Base-by-base conservation (phyloP, 2,888 invertebrate genomes). In the Thecocarcelia acutangulata region DNA sequence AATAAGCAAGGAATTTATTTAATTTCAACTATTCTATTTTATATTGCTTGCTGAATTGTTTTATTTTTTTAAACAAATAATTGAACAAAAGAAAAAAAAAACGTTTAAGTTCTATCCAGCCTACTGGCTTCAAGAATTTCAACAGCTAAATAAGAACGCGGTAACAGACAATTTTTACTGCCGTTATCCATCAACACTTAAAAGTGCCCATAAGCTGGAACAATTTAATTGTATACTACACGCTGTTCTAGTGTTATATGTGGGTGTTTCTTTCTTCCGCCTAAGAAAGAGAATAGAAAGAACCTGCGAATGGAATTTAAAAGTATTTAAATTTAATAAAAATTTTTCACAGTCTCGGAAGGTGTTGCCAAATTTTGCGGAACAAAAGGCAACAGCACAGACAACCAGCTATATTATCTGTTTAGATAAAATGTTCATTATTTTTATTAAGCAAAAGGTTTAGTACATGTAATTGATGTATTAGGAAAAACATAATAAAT, bases 181-280 rank as follows among this genome's bases (percentile, higher is more conserved):
- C 8, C 21, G 54, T 42, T 15, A n/a, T 19, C 33, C 28, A n/a
- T 64, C 42, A 44, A 52, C 44, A 56, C 46, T 64, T 75, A 44
- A 64, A 48, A 74, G 68, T 69, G 68, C 69, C 73, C 73, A 78
- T 74, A 70, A 82, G 78, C 58, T 78, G 73, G 73, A 78, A 82
- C 69, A 69, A 82, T 78, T 78, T 82, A 82, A 82, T 82, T 82
- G 73, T 69, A 74, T 56, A 52, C 40, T 59, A 21, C 54, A 58
- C 50, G 63, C 74, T 19, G 73, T 74, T 69, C 64, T 52, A 59
- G 73, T 75, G 68, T 52, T 76, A 40, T 56, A 72, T 74, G 81
- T 74, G 69, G 81, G 77, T 54, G 77, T 82, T 64, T 70, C 21
- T 42, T 28, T 64, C 40, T 74, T 74, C 64, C 50, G 59, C 50